Evolutionary conservation across 2,113 vertebrate species (phyloP), one percentile per base, ranked within the genome.

Genomic region (Eubucco bourcierii): DNA sequence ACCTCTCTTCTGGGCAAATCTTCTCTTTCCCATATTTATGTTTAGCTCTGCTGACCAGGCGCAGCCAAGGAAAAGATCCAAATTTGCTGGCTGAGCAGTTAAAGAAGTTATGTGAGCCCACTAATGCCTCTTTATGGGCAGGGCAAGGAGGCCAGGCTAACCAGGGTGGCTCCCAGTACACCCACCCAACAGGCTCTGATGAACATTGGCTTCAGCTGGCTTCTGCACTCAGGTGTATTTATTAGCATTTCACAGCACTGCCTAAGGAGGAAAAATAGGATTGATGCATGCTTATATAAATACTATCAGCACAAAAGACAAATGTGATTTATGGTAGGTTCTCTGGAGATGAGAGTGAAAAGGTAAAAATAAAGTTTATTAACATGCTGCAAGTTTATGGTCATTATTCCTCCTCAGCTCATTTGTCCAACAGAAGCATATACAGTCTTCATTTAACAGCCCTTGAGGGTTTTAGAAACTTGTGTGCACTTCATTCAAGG

Each of bases 71-170:
- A 58, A 20, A 71, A 65, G 3, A 2, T 10, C 29, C 14, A 1
- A 60, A 12, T 1, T 15, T 1, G 2, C 18, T 18, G 0, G 0
- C 1, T 10, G 0, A 0, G 1, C 29, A 44, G 4, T 3, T 11
- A 1, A 3, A 27, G 6, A 2, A 23, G 0, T 2, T 2, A 0
- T 0, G 0, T 1, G 8, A 19, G 0, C 4, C 9, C 3, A 0
- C 19, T 20, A 12, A 28, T 12, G 10, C 17, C 46, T 24, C n/a
- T 28, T 60, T 29, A 44, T 5, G 5, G 28, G 25, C 58, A 44
- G 31, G 44, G 37, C 53, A 27, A 67, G 53, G 33, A 88, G 27
- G n/a, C n/a, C 1, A 0, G 21, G n/a, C 28, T 31, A 61, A 14
- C 2, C 33, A 39, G 33, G 10, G 39, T 6, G 41, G 13, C 16